These are phyloP conservation scores for Probosciger aterrimus DNA, from an alignment of 2,113 vertebrate genomes.

Conservation along the genomic window DNA sequence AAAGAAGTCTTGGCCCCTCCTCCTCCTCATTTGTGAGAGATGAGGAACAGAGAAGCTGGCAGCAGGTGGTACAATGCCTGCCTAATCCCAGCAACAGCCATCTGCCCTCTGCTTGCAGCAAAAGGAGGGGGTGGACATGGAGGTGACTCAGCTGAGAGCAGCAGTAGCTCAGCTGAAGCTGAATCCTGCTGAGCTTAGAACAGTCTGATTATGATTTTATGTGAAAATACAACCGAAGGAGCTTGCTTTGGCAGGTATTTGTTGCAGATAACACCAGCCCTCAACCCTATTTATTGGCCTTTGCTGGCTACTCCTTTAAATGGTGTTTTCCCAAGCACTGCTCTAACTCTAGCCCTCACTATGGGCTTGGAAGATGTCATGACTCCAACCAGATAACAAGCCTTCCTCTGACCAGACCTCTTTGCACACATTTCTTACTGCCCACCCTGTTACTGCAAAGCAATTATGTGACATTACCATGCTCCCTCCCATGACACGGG, in stretches of 20 bases:
- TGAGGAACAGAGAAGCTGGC: background rate
- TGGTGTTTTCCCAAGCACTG: rapidly evolving
- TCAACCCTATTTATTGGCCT: background rate
- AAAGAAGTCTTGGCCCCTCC: background rate
- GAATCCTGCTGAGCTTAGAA: background rate
- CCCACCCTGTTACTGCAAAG: background rate
- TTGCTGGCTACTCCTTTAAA: background rate
- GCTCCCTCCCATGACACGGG: background rate
- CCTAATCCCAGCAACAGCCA: background rate
- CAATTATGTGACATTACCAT: rapidly evolving
- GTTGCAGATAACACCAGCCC: background rate
- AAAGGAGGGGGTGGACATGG: background rate
- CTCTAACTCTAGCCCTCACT: background rate
- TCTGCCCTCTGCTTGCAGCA: background rate
- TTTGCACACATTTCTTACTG: background rate
- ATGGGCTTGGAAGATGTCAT: background rate
- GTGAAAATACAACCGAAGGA: background rate
- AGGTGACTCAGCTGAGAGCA: constrained; percentile 19
- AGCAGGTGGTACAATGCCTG: background rate
- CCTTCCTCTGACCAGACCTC: background rate
- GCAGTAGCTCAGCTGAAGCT: background rate
- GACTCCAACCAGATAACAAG: background rate
- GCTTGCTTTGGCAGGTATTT: background rate
- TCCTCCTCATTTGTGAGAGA: background rate
- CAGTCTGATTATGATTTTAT: background rate